Conservation (phyloP, 2,797 vertebrate genomes). For the Glyptemys insculpta region DNA sequence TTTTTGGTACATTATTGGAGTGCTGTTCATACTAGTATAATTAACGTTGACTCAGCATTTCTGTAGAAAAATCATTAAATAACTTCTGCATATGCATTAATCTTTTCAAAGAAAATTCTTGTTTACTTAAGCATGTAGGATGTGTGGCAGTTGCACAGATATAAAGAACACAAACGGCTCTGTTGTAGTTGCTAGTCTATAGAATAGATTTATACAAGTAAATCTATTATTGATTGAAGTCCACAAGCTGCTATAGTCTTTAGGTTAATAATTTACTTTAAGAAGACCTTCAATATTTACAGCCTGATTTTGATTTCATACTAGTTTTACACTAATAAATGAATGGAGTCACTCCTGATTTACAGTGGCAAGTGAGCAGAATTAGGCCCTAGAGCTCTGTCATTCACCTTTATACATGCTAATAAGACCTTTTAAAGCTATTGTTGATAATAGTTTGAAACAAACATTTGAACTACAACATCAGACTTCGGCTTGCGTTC, state of each 20-base stretch:
- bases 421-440: constrained; percentile 7
- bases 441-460: not conserved
- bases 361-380: not conserved
- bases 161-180: not conserved
- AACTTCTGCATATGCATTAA: not conserved
- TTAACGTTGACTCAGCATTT: not conserved
- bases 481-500: not conserved
- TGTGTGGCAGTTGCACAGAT: not conserved
- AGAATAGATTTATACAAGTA: not conserved
- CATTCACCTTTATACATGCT: not conserved
- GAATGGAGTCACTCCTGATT: not conserved
- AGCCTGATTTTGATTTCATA: not conserved
- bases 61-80: not conserved
- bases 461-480: not conserved
- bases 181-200: not conserved
- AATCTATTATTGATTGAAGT: not conserved
- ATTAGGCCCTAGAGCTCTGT: not conserved
- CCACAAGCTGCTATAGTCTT: not conserved
- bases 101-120: not conserved
- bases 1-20: not conserved
- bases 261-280: not conserved
- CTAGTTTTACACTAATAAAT: not conserved
- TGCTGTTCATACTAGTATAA: not conserved
- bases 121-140: not conserved
- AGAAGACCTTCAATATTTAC: not conserved